Conservation (phyloP, 2,797 vertebrate genomes). For the Spatula versicolor region DNA sequence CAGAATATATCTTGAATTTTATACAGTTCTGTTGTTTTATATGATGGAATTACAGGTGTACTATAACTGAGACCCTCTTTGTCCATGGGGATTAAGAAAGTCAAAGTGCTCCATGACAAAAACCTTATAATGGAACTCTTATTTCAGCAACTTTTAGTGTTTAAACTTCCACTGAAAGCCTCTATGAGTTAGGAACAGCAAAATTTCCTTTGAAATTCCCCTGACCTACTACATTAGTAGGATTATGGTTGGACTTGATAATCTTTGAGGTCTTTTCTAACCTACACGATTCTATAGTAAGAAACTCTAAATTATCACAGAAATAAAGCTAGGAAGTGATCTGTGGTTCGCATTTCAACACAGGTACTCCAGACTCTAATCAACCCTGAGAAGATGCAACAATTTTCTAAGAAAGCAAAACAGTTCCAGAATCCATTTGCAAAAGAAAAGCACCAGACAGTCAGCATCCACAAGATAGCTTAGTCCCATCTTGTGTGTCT, state of each 20-base stretch:
- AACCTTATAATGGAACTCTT: neutral
- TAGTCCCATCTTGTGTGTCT: neutral
- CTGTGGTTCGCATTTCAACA: neutral
- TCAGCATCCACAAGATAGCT: neutral
- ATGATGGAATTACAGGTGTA: neutral
- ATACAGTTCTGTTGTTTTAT: neutral
- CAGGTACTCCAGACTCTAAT: neutral
- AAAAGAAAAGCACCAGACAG: neutral
- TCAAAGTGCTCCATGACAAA: neutral
- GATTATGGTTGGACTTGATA: too few relatives aligned
- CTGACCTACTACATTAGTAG: neutral
- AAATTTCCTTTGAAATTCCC: neutral
- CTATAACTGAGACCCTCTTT: neutral
- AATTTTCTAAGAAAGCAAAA: neutral
- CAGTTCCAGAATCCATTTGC: neutral
- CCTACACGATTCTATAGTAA: too few relatives aligned
- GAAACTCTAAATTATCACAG: neutral
- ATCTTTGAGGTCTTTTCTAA: too few relatives aligned
- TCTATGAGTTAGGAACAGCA: neutral
- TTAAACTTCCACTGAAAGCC: neutral
- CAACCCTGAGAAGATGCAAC: neutral
- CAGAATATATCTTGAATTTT: neutral
- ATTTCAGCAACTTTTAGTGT: neutral
- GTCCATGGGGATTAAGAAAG: neutral
- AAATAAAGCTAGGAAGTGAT: neutral